Percentiles rank a stretch among this genome's conserved stretches.
phyloP scores from a whole-genome alignment of 1,140 invertebrate species.

The Leptinotarsa defecta region DNA sequence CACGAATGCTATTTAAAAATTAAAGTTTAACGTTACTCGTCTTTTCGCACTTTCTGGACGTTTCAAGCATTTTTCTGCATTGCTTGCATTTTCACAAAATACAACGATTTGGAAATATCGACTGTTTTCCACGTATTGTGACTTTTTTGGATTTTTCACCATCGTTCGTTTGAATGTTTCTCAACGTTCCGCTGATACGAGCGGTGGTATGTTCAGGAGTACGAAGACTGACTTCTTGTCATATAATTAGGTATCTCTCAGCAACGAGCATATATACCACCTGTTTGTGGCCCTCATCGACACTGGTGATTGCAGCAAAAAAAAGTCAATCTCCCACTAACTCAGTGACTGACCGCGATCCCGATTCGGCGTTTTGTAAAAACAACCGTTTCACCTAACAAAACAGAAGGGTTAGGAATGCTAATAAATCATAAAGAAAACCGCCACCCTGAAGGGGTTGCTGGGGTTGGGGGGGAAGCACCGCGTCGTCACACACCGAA shows the following conservation, averaged over 20 bases:
- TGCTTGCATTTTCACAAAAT: too few species aligned
- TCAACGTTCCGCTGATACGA: too few species aligned
- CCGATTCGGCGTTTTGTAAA: not conserved
- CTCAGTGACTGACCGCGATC: not conserved
- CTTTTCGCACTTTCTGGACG: too few species aligned
- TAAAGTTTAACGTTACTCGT: too few species aligned
- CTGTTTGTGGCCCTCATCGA: not conserved
- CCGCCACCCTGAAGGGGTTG: conserved; percentile 20
- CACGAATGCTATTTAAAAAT: too few species aligned
- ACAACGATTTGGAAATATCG: too few species aligned
- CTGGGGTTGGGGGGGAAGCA: conserved; percentile 12
- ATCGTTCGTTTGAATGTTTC: too few species aligned
- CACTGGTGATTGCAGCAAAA: not conserved
- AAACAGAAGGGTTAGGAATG: conserved; percentile 48
- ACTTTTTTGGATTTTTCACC: too few species aligned
- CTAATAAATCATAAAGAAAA: conserved; percentile 49
- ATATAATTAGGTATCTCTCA: not conserved
- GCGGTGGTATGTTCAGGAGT: too few species aligned
- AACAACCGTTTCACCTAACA: conserved; percentile 11
- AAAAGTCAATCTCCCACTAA: not conserved
- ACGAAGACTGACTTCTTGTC: too few species aligned
- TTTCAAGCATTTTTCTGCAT: too few species aligned
- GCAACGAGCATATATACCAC: not conserved
- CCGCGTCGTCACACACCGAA: conserved; percentile 19
- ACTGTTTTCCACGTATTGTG: too few species aligned